Evolutionary conservation across 1,140 invertebrate species (phyloP), one percentile per base, ranked within the genome.

Genomic region (Aradophagus sp.): DNA sequence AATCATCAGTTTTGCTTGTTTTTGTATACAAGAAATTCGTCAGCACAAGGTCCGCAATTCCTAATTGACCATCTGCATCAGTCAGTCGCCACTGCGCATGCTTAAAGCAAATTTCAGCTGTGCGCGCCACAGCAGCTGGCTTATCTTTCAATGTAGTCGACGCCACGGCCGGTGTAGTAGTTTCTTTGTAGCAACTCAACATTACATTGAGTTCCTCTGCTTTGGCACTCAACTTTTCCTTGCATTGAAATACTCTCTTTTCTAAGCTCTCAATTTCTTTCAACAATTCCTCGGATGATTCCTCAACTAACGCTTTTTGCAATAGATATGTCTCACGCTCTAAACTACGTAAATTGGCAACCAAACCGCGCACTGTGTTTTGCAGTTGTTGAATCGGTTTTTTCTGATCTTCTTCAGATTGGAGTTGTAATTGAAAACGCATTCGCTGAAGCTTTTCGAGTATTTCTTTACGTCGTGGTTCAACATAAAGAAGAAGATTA

Each of bases 1-100:
- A 97, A 82, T 99, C 97, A 78, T 99, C 96, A 67, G 95, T 97
- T 76, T 97, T 94, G 2, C 96, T 97, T 27, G 95, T 96, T 83
- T 99, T 98, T 0, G 95, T 98, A 80, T 99, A 99, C 86, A 99
- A 87, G 84, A 99, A 99, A 83, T 99, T 99, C 42, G 94, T 95
- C 0, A 99, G 89, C 13, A 97, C 92, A 27, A 99, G 87, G 87
- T 99, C 97, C 1, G 97, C 94, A 68, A 99, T 96, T 36, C 97
- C 97, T 36, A 99, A 90, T 82, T 98, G 97, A 0, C 98, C 97
- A 87, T 99, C 97, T 4, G 93, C 92, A 84, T 99, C 97, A 0
- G 97, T 99, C 15, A 99, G 89, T 44, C 97, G 85, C 98, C 98
- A 99, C 69, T 97, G 93, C n/a, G 97, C 97, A 82, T 97, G 95